Percentiles rank a stretch among this genome's conserved stretches.
Evolutionary conservation across 1,140 invertebrate species (phyloP).

Genomic region (Philotrypesis tridentata): DNA sequence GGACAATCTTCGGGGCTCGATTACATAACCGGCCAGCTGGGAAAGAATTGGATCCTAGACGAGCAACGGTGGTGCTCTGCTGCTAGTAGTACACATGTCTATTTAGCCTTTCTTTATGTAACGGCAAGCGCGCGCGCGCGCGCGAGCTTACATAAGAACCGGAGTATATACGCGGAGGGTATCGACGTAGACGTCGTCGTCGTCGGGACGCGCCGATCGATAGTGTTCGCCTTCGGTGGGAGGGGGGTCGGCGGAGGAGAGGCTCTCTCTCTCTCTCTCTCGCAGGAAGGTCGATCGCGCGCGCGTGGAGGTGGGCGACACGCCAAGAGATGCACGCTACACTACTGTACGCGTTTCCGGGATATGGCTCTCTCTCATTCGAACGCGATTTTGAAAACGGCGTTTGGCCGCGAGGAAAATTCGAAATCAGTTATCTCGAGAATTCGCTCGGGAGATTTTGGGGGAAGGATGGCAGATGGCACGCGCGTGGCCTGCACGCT

Average conservation of each 20-base stretch:
- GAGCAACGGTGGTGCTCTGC: background rate
- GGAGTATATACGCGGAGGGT: background rate
- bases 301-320: background rate
- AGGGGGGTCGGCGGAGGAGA: background rate
- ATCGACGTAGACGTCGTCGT: constrained; percentile 25
- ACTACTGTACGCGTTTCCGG: background rate
- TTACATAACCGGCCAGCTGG: background rate
- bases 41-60: background rate
- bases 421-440: background rate
- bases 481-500: constrained; percentile 54
- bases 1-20: background rate
- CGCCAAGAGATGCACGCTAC: background rate
- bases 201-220: background rate
- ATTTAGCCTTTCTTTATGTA: background rate
- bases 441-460: background rate
- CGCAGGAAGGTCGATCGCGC: background rate
- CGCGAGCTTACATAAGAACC: constrained; percentile 29
- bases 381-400: background rate
- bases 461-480: constrained; percentile 64
- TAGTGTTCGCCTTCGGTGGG: background rate
- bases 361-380: too few relatives aligned
- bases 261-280: too few relatives aligned
- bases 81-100: too few relatives aligned
- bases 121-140: background rate
- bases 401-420: background rate